These are phyloP conservation scores for Anguilla marmorata DNA, from an alignment of 2,797 vertebrate species.

Conservation along the genomic window DNA sequence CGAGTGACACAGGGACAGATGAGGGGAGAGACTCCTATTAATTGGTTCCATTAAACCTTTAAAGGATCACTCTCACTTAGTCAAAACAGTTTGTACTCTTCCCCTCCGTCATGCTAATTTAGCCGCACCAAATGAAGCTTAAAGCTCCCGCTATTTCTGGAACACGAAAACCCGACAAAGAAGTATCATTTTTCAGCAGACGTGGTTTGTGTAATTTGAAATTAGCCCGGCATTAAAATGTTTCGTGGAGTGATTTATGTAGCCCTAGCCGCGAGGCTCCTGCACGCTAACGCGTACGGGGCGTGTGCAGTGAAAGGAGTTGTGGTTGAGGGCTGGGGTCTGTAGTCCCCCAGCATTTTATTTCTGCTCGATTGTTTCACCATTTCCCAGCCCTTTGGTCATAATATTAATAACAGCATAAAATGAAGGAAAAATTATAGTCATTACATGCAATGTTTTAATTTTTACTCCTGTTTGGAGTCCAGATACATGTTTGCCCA, in stretches of 20 bases:
- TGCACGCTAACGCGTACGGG: conserved; percentile 43
- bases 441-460: conserved; percentile 9
- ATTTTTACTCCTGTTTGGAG: background rate
- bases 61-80: conserved; percentile 66
- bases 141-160: conserved; percentile 62
- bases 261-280: conserved; percentile 42
- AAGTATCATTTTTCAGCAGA: conserved; percentile 65
- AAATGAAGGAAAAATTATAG: background rate
- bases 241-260: conserved; percentile 49
- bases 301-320: background rate
- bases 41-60: conserved; percentile 74
- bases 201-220: conserved; percentile 65
- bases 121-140: conserved; percentile 69
- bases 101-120: conserved; percentile 70
- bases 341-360: background rate
- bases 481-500: background rate
- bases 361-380: conserved; percentile 45
- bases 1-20: conserved; percentile 59
- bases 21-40: conserved; percentile 64
- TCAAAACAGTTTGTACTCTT: conserved; percentile 62
- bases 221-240: conserved; percentile 58
- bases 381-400: background rate
- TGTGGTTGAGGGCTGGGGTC: background rate
- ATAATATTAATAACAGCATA: background rate
- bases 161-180: conserved; percentile 57